Evolutionary conservation across 2,888 invertebrate species (phyloP).

Genomic region (Leucophora obtusa): DNA sequence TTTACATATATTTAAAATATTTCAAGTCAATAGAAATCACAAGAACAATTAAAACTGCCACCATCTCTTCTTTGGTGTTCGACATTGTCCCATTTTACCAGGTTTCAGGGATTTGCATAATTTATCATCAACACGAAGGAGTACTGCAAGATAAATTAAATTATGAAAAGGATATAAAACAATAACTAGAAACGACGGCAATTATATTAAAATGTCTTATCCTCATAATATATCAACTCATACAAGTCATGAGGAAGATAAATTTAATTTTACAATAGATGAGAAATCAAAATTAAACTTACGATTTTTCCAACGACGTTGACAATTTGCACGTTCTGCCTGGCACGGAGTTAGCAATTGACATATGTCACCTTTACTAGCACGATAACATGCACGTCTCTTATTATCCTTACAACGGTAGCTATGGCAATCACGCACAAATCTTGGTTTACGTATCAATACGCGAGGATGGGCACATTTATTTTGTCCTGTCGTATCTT

Average conservation of each 20-base stretch:
- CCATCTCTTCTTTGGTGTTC: background rate
- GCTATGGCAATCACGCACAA: constrained; percentile 39
- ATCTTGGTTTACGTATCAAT: constrained; percentile 35
- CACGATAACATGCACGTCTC: constrained; percentile 67
- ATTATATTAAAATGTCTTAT: constrained; percentile 37
- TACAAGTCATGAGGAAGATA: background rate
- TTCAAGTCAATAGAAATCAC: too few species aligned
- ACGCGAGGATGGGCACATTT: constrained; percentile 49
- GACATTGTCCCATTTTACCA: constrained; percentile 27
- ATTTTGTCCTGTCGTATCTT: constrained; percentile 42
- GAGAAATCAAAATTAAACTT: constrained; percentile 28
- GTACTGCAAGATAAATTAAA: constrained; percentile 18
- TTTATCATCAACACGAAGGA: constrained; percentile 6
- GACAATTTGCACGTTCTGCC: constrained; percentile 69
- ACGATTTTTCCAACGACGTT: constrained; percentile 33
- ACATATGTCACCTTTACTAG: constrained; percentile 61
- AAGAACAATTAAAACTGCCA: background rate
- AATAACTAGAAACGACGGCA: constrained; percentile 36
- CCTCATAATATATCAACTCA: background rate
- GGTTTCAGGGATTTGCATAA: constrained; percentile 47
- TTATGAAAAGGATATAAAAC: constrained; percentile 4
- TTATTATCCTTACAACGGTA: constrained; percentile 49
- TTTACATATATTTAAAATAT: too few species aligned
- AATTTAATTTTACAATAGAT: constrained; percentile 22
- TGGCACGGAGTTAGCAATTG: constrained; percentile 70